Evolutionary conservation across 2,888 invertebrate genomes (phyloP).

Genomic region (Stenchaetothrips biformis): DNA sequence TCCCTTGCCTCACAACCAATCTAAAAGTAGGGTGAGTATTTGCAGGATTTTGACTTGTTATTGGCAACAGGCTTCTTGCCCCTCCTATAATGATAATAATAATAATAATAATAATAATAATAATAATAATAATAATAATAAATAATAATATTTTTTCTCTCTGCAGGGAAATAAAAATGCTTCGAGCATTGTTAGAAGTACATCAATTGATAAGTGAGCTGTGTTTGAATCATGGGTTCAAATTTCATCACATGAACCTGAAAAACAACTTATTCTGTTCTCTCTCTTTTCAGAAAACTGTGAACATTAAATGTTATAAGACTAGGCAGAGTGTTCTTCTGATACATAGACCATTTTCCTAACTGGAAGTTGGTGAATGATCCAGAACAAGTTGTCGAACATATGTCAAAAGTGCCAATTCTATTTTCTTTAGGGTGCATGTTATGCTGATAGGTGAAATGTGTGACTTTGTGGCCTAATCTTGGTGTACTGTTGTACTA

Average conservation of each 20-base stretch:
- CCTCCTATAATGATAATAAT: neutral
- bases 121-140: neutral
- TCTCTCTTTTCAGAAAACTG: neutral
- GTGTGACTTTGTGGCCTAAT: no score
- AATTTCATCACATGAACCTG: neutral
- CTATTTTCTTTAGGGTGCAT: no score
- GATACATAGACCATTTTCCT: no score
- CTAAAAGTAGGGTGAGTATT: conserved; percentile 5
- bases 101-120: neutral
- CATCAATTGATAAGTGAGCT: neutral
- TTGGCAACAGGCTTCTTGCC: neutral
- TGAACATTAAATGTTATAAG: neutral
- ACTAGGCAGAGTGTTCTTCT: neutral
- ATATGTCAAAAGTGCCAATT: no score
- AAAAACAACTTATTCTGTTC: neutral
- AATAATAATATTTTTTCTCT: neutral
- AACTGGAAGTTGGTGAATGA: neutral
- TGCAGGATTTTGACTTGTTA: neutral
- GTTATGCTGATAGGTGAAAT: no score
- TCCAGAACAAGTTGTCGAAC: neutral
- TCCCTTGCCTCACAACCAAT: neutral
- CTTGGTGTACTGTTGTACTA: no score
- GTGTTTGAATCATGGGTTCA: neutral
- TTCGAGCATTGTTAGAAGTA: conserved; percentile 2
- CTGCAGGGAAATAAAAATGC: neutral